Evolutionary conservation across 1,140 invertebrate species (phyloP), one percentile per base, ranked within the genome.

Genomic region (Camponotus floridanus): DNA sequence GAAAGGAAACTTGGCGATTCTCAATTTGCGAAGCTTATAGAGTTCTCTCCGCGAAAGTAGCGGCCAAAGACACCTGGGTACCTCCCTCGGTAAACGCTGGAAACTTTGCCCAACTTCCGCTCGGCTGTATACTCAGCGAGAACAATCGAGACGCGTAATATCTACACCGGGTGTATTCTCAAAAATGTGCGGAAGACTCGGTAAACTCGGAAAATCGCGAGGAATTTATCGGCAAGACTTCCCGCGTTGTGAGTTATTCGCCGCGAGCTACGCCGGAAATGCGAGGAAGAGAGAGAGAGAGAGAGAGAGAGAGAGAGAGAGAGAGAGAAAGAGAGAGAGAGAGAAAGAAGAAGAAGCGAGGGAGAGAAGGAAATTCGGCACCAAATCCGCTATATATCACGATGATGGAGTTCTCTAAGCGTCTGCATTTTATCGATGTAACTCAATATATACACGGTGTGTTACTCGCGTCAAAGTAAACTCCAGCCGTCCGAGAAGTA

Each of bases 111-210:
- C 48, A 59, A 61, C 55, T 79, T 70, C 62, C 42, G n/a, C 39
- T 48, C 62, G 26, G 26, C n/a, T n/a, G 57, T 48, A 26, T 33
- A 31, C 45, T 18, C 48, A 51, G 18, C 15, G 45, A 39, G 76
- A 88, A 78, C 74, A 88, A 88, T 90, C 80, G 88, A 76, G 76
- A 73, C 48, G 76, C 86, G 78, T 86, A 90, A 90, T 90, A 87
- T 78, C 57, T 76, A 36, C 68, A 33, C 33, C 55, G 33, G 21
- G 61, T 68, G 61, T 39, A 39, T 61, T 51, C n/a, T 70, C 55
- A 15, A 62, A 51, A 36, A 11, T 45, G 55, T 67, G 33, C 62
- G 61, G 36, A 70, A 59, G 76, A 21, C 26, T 26, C 18, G 68
- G 18, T 33, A 36, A 84, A 85, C 73, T 74, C 18, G 51, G 45